These are phyloP conservation scores for Diarsia brunnea DNA, from an alignment of 2,888 invertebrate genomes.

Conservation along the genomic window DNA sequence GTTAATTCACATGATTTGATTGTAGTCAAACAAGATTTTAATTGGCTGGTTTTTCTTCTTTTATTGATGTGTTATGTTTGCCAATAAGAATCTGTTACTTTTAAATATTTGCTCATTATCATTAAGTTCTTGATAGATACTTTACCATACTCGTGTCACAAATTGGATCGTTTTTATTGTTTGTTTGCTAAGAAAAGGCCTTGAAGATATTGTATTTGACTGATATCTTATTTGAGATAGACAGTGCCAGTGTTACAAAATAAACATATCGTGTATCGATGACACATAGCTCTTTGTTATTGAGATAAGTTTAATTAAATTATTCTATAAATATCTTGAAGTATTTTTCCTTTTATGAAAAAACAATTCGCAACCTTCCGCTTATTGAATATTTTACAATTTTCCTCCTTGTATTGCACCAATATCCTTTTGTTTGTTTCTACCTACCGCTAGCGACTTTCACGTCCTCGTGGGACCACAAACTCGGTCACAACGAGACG, in stretches of 20 bases:
- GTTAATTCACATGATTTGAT: slow-evolving; percentile 27
- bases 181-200: slow-evolving; percentile 10
- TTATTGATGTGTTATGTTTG: slow-evolving; percentile 25
- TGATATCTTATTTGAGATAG: background rate
- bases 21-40: slow-evolving; percentile 34
- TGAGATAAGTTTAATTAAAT: background rate
- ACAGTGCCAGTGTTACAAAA: background rate
- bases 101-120: slow-evolving; percentile 40
- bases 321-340: background rate
- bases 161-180: slow-evolving; percentile 14
- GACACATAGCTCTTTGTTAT: background rate
- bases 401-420: slow-evolving; percentile 19
- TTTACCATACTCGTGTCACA: slow-evolving; percentile 1
- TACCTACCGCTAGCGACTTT: slow-evolving; percentile 32
- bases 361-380: slow-evolving; percentile 18
- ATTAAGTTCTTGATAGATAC: slow-evolving; percentile 16
- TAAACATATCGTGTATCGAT: background rate
- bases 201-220: slow-evolving; percentile 16
- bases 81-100: slow-evolving; percentile 20
- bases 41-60: slow-evolving; percentile 32
- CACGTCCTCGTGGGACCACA: slow-evolving; percentile 29
- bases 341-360: background rate
- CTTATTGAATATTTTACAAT: slow-evolving; percentile 23
- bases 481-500: slow-evolving; percentile 33
- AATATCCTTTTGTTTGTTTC: slow-evolving; percentile 55